Evolutionary conservation across 2,797 vertebrate species (phyloP), one percentile per base, ranked within the genome.

Genomic region (Sebastes minor): DNA sequence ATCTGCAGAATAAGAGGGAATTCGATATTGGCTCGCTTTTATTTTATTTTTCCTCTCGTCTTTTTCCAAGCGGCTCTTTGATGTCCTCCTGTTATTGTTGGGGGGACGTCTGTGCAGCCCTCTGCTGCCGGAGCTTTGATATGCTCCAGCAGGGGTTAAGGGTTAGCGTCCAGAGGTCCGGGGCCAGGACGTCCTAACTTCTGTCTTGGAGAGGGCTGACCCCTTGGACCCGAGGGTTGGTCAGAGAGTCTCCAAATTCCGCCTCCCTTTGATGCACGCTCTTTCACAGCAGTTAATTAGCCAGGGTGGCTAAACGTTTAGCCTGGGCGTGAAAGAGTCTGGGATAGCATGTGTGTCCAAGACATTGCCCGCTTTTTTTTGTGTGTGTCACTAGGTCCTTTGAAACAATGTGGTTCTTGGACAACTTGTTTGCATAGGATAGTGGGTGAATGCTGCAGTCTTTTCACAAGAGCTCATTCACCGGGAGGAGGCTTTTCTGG

Each of bases 251-350:
- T 94, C 91, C 86, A 87, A 86, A 95, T 88, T 86, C 90, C 85
- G 77, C 89, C 91, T 86, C 85, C 91, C 93, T 96, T 96, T 96
- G 95, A 96, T 95, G 94, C 92, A 53, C 74, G 60, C 83, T 94
- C 92, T 95, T 95, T 96, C 94, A 95, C 89, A 94, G 92, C 91
- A 87, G 87, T 95, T 96, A 96, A 96, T 96, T 96, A 97, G 91
- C 94, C 82, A 78, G 89, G 93, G 92, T 94, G 93, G 95, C 95
- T 95, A 96, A 96, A 96, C 93, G 94, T 96, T 96, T 96, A 95
- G 95, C 93, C 92, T 88, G 88, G 90, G 92, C 66, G 87, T 95
- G 94, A 96, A 96, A 94, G 93, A 92, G 92, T 92, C 92, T 86
- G 88, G 85, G 85, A 88, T 89, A 90, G 93, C 88, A 90, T 91